A percentile compares a stretch with the other conserved stretches of the same genome.
Conservation (phyloP, 2,888 invertebrate species). For the Neoaliturus tenellus region DNA sequence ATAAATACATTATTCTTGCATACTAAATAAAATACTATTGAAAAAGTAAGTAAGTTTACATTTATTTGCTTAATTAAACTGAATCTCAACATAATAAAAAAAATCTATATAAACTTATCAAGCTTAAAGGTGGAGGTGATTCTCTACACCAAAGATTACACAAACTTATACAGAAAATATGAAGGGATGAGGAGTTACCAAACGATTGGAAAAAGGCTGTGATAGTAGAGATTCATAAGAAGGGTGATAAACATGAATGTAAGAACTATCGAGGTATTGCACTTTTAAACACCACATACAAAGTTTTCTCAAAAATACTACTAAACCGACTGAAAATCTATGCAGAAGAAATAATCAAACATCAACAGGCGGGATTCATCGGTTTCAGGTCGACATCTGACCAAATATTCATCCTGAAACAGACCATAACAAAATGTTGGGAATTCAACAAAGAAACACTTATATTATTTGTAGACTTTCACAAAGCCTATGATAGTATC, state of each 20-base stretch:
- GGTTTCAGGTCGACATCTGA: slow-evolving; percentile 42
- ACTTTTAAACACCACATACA: slow-evolving; percentile 56
- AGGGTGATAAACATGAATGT: slow-evolving; percentile 55
- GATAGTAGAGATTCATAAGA: slow-evolving; percentile 52
- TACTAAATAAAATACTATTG: too few species aligned
- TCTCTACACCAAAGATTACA: background rate
- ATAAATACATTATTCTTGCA: too few species aligned
- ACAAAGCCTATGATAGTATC: too few species aligned
- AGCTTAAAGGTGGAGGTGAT: slow-evolving; percentile 9
- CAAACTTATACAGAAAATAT: background rate
- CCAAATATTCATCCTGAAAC: slow-evolving; percentile 47
- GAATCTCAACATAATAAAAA: too few species aligned
- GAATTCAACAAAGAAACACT: too few species aligned
- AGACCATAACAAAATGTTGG: slow-evolving; percentile 36
- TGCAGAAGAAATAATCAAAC: slow-evolving; percentile 52
- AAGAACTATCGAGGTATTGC: slow-evolving; percentile 61
- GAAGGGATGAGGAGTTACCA: background rate
- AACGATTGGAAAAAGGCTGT: slow-evolving; percentile 71
- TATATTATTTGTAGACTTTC: too few species aligned
- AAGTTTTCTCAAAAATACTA: slow-evolving; percentile 48
- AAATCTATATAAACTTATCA: too few species aligned
- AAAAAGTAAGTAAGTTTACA: too few species aligned
- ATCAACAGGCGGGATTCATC: slow-evolving; percentile 49
- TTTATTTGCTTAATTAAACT: too few species aligned
- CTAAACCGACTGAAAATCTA: slow-evolving; percentile 46